A percentile compares a stretch with the other conserved stretches of the same genome.
phyloP scores from a whole-genome alignment of 2,113 vertebrate species.

The Meriones unguiculatus region DNA sequence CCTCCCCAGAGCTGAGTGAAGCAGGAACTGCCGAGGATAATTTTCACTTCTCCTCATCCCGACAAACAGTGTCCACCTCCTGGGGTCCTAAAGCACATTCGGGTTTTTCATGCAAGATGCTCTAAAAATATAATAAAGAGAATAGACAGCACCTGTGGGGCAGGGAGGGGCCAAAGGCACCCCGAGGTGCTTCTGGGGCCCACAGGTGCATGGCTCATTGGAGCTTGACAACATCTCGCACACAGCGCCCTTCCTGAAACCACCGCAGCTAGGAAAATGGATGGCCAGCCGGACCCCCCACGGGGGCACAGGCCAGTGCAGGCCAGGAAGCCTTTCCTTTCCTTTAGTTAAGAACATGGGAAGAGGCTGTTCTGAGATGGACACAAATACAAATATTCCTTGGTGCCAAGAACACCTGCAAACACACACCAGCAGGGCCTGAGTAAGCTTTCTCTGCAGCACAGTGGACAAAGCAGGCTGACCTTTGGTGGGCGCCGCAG shows the following conservation, averaged over 20 bases:
- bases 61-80: not conserved
- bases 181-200: slow-evolving; percentile 42
- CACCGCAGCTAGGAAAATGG: not conserved
- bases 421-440: not conserved
- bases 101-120: slow-evolving; percentile 44
- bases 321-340: not conserved
- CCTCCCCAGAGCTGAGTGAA: not conserved
- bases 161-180: slow-evolving; percentile 54
- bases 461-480: not conserved
- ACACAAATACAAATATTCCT: not conserved
- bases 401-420: not conserved
- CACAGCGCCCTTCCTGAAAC: slow-evolving; percentile 16
- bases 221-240: slow-evolving; percentile 3
- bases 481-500: slow-evolving; percentile 86
- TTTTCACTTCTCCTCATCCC: not conserved
- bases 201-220: slow-evolving; percentile 46
- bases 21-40: not conserved
- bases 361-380: not conserved
- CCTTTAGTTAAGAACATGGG: not conserved
- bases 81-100: slow-evolving; percentile 53
- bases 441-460: not conserved
- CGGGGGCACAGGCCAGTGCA: not conserved
- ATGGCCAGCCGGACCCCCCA: not conserved
- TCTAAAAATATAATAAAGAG: slow-evolving; percentile 72
- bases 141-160: slow-evolving; percentile 67